phyloP scores from a whole-genome alignment of 2,888 invertebrate species.

The Drosophila silvestris region DNA sequence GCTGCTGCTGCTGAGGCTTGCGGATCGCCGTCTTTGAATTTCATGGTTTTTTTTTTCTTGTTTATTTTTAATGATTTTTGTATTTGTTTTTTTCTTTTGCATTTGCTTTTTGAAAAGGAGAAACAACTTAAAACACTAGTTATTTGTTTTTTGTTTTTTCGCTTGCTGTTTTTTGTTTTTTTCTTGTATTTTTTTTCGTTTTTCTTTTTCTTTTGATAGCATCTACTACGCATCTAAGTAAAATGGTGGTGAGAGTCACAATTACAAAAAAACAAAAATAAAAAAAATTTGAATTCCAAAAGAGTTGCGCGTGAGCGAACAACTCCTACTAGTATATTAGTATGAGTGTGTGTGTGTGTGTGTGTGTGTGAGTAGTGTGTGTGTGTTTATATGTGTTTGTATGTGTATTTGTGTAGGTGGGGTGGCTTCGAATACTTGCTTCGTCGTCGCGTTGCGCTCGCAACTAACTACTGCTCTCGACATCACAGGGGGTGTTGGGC shows the following conservation, averaged over 20 bases:
- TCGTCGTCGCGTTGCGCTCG: conserved; percentile 75
- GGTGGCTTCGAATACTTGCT: conserved; percentile 82
- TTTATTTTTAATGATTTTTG: conserved; percentile 38
- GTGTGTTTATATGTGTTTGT: conserved; percentile 41
- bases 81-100: conserved; percentile 48
- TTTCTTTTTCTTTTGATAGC: conserved; percentile 55
- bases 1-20: conserved; percentile 36
- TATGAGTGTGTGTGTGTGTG: conserved; percentile 51
- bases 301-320: conserved; percentile 38
- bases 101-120: conserved; percentile 72
- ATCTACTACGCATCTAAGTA: conserved; percentile 79
- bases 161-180: conserved; percentile 13
- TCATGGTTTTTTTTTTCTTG: conserved; percentile 69
- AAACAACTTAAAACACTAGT: conserved; percentile 77
- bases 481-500: conserved; percentile 76
- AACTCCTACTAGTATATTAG: conserved; percentile 60
- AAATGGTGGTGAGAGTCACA: conserved; percentile 81
- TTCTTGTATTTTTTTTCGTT: conserved; percentile 25
- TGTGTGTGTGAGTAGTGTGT: conserved; percentile 20
- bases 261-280: conserved; percentile 67
- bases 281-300: conserved; percentile 35
- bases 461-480: conserved; percentile 78
- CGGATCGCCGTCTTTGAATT: conserved; percentile 72
- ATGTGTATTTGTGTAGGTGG: conserved; percentile 74
- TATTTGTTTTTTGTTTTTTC: conserved; percentile 51